A percentile compares a stretch with the other conserved stretches of the same genome.
phyloP scores from a whole-genome alignment of 2,888 invertebrate species.

The Spodoptera exigua region DNA sequence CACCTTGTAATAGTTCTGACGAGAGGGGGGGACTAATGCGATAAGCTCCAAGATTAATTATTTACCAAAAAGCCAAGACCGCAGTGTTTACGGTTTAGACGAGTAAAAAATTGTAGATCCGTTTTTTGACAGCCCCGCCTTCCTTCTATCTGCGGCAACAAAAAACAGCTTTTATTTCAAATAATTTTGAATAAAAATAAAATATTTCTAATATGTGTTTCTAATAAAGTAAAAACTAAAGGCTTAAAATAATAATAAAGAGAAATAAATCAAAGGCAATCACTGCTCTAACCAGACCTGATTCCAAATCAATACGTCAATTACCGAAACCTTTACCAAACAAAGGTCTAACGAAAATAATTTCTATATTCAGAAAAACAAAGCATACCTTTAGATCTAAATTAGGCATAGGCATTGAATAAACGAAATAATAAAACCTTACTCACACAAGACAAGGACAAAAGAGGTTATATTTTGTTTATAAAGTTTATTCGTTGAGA shows the following conservation, averaged over 20 bases:
- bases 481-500: constrained; percentile 15
- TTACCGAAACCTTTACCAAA: constrained; percentile 22
- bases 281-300: neutral
- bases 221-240: no score
- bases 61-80: constrained; percentile 50
- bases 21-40: constrained; percentile 69
- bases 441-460: constrained; percentile 36
- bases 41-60: constrained; percentile 73
- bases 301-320: constrained; percentile 26
- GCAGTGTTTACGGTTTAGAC: constrained; percentile 50
- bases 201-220: no score
- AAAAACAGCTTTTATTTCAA: no score
- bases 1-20: constrained; percentile 68
- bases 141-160: no score
- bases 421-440: constrained; percentile 36
- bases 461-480: constrained; percentile 24
- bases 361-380: constrained; percentile 2
- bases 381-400: constrained; percentile 21
- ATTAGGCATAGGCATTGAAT: constrained; percentile 15
- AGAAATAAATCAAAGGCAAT: constrained; percentile 1
- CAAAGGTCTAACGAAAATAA: constrained; percentile 29
- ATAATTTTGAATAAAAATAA: no score
- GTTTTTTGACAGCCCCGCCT: neutral
- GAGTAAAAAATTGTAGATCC: constrained; percentile 44
- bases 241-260: no score